phyloP scores from a whole-genome alignment of 2,113 vertebrate species.

The Etia nguti region DNA sequence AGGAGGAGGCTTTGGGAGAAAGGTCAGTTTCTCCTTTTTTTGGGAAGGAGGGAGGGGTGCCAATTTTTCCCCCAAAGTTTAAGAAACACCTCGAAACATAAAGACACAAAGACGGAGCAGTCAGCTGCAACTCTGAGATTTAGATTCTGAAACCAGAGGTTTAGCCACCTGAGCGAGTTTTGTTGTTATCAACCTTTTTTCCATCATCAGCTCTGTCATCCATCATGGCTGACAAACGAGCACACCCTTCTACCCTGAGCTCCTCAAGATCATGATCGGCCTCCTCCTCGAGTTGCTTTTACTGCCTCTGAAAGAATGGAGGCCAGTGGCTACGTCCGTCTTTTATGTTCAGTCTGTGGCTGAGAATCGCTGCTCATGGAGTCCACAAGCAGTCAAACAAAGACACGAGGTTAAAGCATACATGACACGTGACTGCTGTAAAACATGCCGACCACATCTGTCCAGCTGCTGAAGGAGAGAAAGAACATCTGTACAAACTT shows the following conservation, averaged over 20 bases:
- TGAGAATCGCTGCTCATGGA: neutral
- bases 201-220: neutral
- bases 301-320: neutral
- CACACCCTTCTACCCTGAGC: neutral
- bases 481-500: neutral
- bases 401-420: neutral
- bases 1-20: neutral
- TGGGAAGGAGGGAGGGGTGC: neutral
- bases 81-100: neutral
- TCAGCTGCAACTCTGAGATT: neutral
- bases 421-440: neutral
- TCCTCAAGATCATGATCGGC: neutral
- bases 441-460: neutral
- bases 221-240: neutral
- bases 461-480: neutral
- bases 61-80: neutral
- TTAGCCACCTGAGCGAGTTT: neutral
- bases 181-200: neutral
- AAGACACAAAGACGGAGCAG: neutral
- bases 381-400: neutral
- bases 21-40: neutral
- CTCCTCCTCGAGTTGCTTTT: neutral
- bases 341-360: neutral
- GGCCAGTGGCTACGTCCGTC: neutral
- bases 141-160: neutral